Evolutionary conservation across 2,888 invertebrate species (phyloP).

Genomic region (Ypsolopha sequella): DNA sequence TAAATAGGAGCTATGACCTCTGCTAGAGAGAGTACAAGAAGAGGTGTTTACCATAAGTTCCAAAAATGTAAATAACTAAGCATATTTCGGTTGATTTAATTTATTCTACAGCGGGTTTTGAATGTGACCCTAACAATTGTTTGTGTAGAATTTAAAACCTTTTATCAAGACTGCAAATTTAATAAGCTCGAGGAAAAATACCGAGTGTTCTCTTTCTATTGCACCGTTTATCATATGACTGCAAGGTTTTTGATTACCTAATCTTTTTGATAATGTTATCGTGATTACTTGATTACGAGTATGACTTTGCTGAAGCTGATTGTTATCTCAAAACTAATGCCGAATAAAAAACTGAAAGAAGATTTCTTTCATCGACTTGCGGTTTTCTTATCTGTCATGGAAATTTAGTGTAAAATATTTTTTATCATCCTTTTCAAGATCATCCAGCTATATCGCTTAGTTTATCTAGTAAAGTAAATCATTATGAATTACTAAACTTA

Average conservation of each 20-base stretch:
- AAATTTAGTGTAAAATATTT: no score
- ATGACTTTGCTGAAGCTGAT: neutral
- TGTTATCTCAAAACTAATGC: neutral
- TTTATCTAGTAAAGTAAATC: no score
- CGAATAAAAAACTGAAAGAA: neutral
- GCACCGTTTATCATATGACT: neutral
- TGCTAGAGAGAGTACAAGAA: conserved; percentile 28
- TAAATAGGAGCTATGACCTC: conserved; percentile 52
- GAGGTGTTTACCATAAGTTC: neutral
- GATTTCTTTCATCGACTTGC: neutral
- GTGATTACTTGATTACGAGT: neutral
- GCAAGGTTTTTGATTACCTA: neutral
- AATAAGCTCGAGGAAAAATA: neutral
- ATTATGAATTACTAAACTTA: no score
- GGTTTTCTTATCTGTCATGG: no score
- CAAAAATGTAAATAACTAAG: neutral
- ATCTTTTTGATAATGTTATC: neutral
- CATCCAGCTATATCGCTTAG: neutral
- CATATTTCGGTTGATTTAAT: neutral
- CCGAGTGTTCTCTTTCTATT: neutral
- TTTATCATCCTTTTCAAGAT: neutral
- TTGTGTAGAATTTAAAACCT: no score
- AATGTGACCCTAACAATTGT: no score
- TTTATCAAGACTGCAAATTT: no score
- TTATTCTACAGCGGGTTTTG: neutral